A percentile compares a stretch with the other conserved stretches of the same genome.
phyloP scores from a whole-genome alignment of 2,113 vertebrate genomes.

The Xiphorhynchus elegans region DNA sequence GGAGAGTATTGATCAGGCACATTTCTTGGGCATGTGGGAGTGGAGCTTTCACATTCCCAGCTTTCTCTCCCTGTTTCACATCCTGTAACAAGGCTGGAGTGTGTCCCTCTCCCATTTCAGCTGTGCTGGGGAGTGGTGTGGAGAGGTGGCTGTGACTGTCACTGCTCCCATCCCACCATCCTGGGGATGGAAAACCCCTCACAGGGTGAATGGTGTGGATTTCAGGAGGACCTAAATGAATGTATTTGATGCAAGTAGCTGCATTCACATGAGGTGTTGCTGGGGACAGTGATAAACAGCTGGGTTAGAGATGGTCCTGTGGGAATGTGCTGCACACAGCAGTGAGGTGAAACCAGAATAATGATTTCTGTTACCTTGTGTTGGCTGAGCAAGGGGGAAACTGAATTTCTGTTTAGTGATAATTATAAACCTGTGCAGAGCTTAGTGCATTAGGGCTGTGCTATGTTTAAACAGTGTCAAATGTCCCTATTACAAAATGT shows the following conservation, averaged over 20 bases:
- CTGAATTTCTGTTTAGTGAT: neutral
- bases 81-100: rapidly evolving
- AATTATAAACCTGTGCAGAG: neutral
- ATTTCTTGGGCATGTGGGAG: neutral
- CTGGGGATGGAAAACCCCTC: neutral
- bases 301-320: neutral
- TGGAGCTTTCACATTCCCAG: neutral
- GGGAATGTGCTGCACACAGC: neutral
- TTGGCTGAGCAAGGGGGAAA: neutral
- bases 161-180: neutral
- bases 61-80: neutral
- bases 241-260: rapidly evolving
- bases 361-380: neutral
- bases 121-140: rapidly evolving
- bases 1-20: rapidly evolving
- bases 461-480: constrained; percentile 2
- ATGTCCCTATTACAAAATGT: neutral
- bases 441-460: neutral
- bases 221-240: neutral
- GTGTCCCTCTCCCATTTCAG: rapidly evolving
- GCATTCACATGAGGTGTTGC: rapidly evolving
- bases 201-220: rapidly evolving
- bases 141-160: neutral
- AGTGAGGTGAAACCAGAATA: neutral
- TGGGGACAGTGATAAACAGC: neutral